Evolutionary conservation across 2,797 vertebrate species (phyloP), one percentile per base, ranked within the genome.

Genomic region (Mormyrops attenuatus): DNA sequence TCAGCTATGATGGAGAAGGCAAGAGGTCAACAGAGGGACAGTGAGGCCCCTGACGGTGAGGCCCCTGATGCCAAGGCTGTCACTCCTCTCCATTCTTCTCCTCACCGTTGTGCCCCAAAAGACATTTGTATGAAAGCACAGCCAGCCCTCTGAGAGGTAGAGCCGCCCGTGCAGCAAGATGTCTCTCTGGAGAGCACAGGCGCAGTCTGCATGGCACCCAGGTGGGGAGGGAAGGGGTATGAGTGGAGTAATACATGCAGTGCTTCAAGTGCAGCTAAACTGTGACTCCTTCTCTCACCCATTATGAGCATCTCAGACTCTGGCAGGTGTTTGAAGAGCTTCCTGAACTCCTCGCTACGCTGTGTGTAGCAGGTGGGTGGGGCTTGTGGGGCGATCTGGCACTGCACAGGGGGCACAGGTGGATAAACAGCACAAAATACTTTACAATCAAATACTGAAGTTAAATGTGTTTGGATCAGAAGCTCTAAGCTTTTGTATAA

Each of bases 81-180:
- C 20, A 8, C 52, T 34, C 22, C 41, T 38, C 60, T 60, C 17
- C 49, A 53, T 44, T 88, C 85, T 38, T 85, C 34, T 47, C 9
- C 93, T 97, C 96, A 98, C 97, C 93, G 97, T 97, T 2, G 98
- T 98, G 90, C 98, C 96, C 95, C 98, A 93, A 93, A 99, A 99
- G 91, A 99, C 97, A 92, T 98, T 97, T 95, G 98, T 99, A 96
- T 99, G 95, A 96, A 99, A 99, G 95, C 97, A 98, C 85, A 99
- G 93, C 94, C 96, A 97, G 93, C 97, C 97, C 94, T 99, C 97
- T 34, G 98, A 96, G 90, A 99, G 95, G 93, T 97, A 99, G 41
- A 99, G 91, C 69, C 97, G 96, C 91, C 98, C 98, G 92, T 99
- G 98, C 69, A 98, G 96, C 92, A 99, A 95, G 92, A 99, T 98